These are phyloP conservation scores for Pristionchus exspectatus DNA, from an alignment of 2,888 invertebrate genomes.

Conservation along the genomic window DNA sequence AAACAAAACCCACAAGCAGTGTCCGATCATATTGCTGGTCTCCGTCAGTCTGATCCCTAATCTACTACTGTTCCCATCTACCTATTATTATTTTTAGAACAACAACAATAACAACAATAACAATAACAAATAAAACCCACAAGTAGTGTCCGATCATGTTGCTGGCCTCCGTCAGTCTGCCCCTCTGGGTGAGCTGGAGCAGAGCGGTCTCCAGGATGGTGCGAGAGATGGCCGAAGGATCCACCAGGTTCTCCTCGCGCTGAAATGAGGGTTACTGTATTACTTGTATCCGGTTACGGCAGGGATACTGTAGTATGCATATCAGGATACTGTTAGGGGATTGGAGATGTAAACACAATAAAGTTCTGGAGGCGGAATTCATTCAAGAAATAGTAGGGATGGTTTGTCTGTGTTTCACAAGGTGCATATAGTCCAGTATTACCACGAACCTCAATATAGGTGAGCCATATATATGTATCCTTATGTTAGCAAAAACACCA, in stretches of 20 bases:
- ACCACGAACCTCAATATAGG: no score
- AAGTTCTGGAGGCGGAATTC: no score
- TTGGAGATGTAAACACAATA: no score
- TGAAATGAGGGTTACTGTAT: neutral
- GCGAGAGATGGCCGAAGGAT: neutral
- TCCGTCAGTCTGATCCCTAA: neutral
- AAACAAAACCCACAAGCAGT: no score
- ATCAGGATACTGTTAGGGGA: neutral
- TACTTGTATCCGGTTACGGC: neutral
- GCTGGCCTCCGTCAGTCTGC: neutral
- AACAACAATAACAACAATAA: neutral
- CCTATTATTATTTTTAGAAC: neutral
- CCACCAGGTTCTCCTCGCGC: constrained; percentile 34
- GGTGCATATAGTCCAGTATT: no score
- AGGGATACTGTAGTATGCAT: neutral
- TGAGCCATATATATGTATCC: no score
- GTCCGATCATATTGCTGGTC: neutral
- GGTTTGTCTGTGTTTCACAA: neutral
- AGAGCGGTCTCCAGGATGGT: neutral
- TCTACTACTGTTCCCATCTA: neutral
- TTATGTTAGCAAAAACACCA: no score
- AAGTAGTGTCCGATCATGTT: constrained; percentile 3
- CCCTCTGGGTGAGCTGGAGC: neutral
- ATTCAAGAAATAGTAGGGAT: neutral
- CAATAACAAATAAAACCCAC: neutral